Base-by-base conservation (phyloP, 2,113 vertebrate genomes). In the Zosterops borbonicus region DNA sequence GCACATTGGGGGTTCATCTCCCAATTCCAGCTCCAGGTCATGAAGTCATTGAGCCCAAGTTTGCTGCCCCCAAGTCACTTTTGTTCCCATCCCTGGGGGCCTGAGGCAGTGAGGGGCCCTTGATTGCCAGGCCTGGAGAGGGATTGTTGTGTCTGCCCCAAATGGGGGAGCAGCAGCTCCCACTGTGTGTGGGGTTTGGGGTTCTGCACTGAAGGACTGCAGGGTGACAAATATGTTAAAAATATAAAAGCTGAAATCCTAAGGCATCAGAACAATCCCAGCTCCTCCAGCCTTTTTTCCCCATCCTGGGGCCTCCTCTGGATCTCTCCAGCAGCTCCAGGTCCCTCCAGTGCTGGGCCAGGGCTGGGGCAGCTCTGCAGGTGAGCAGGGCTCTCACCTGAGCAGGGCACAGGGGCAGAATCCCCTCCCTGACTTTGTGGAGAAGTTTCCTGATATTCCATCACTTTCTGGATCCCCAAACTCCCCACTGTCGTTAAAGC, bases 201-300 rank as follows among this genome's bases (percentile, higher is more conserved):
- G 53, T 7, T 13, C 11, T 1, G 12, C 52, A 46, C 53, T 58
- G 0, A 46, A 29, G 41, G 46, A 22, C 4, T 46, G 42, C 42
- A 75, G 55, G 55, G 1, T 23, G 6, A 18, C 11, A 75, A 4
- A 47, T 0, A 4, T 1, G 29, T 37, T 10, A 4, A 5, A 58
- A 75, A 76, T 6, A 14, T 1, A 47, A 59, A 59, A 59, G 14
- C 11, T 75, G 0, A 23, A 76, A 59, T 23, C 20, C 25, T 13
- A 0, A 37, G 16, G 27, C 9, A 31, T 31, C n/a, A 60, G 27
- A 39, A 62, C 9, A 39, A 31, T 17, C 47, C 56, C 41, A 55
- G 0, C 3, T 70, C 6, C 33, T 17, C 22, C 53, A 52, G 25
- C 8, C 6, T 31, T 17, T 17, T 42, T 24, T 37, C 29, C 52